Evolutionary conservation across 2,113 vertebrate genomes (phyloP), one percentile per base, ranked within the genome.

Genomic region (Loxodonta africana): DNA sequence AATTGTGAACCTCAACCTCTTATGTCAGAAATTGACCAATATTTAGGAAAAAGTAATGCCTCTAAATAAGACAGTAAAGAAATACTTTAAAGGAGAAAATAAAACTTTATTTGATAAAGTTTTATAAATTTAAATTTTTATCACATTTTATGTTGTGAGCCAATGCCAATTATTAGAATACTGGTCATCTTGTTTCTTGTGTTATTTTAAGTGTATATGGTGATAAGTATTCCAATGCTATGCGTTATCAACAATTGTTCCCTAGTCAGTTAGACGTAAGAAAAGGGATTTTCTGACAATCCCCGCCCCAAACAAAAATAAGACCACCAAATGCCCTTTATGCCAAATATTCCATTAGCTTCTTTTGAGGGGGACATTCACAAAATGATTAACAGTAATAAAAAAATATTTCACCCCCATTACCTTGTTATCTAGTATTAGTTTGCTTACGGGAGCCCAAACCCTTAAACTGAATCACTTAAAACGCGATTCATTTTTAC

Each of bases 311-410:
- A 98, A 98, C 98, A 93, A 97, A 98, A 99, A 98, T 95, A 98
- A 98, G 99, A 98, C 97, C 97, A 98, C 98, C 98, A 99, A 99
- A 99, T 99, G 99, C 99, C 99, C 99, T 99, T 98, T 99, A 98
- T 98, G 99, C 98, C 98, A 98, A 98, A 96, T 63, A 99, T 95
- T 97, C 97, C 98, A 97, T 96, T 97, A 98, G 97, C 98, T 97
- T 98, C 97, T 98, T 97, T 92, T 89, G 98, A 88, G 98, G 98
- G 98, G 98, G 98, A 99, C 98, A 99, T 98, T 97, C 98, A 99
- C 98, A 98, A 98, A 98, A 84, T 95, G 96, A 98, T 95, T 94
- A 98, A 90, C 94, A 98, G 97, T 17, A 20, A 93, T 98, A 97
- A 97, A 98, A 98, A 99, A 98, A 98, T 98, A 98, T 96, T 96